Base-by-base conservation (phyloP, 64 coral and sea anemone species). In the Platygyra sinensis region DNA sequence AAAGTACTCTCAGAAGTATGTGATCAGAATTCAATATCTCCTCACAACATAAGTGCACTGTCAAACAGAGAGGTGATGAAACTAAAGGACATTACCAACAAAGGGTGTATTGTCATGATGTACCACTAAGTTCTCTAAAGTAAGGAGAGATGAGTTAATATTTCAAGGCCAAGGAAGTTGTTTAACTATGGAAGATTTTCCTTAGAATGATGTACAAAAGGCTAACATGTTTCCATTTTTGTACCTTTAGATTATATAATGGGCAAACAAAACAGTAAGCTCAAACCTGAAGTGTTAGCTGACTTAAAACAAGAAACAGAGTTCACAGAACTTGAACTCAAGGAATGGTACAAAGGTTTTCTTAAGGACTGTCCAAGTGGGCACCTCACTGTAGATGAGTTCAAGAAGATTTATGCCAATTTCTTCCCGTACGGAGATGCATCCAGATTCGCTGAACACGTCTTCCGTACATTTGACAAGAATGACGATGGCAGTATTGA, bases 351-450 rank as follows among this genome's bases (percentile, higher is more conserved):
- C 83, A 91, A 90, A 74, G 93, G 89, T 20, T 95, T 95, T 75
- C 51, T 78, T 24, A 95, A 95, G 67, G 89, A 95, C 69, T 91
- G 93, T 28, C 88, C 88, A 9, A 90, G 82, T 4, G 89, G 89
- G 8, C 62, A 86, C 32, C 75, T 95, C 33, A 90, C 93, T 42
- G 89, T 95, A 42, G 82, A 95, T 6, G 88, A 95, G 85, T 95
- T 95, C 74, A 90, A 95, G 38, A 91, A 95, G 46, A 87, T 95
- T 46, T 95, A 95, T 73, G 82, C 82, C 61, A 91, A 91, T 31
- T 95, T 95, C 63, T 95, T 95, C 55, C 93, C 93, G 1, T 83
- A 95, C 74, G 93, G 93, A n/a, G 93, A 95, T 80, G 88, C 93
- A 19, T 95, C 93, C 20, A 80, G 78, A 31, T 95, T 95, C 59